Base-by-base conservation (phyloP, 2,113 vertebrate species). In the Centropristis striata region DNA sequence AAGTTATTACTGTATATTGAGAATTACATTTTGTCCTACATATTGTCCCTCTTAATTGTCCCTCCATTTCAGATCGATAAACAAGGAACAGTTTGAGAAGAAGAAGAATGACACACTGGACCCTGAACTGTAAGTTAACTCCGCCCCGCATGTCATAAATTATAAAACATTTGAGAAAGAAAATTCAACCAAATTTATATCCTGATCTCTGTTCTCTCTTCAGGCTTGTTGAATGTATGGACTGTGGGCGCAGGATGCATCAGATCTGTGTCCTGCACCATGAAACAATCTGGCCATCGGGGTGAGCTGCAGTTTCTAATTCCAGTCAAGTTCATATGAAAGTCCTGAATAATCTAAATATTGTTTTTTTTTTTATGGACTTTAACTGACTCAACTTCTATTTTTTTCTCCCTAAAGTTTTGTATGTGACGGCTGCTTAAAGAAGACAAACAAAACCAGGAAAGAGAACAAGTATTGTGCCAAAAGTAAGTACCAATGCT, bases 61-160 rank as follows among this genome's bases (percentile, higher is more conserved):
- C n/a, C n/a, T n/a, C n/a, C 2, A 36, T 92, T 93, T 73, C 93
- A 99, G 98, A 85, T 98, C 98, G 0, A 99, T 99, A 91, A 98
- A 96, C 93, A 99, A 99, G 96, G 98, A 98, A 44, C 98, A 99
- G 72, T 99, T 99, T 96, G 98, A 98, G 81, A 99, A 97, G 93
- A 97, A 98, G 90, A 99, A 99, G 92, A 99, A 99, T 47, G 98
- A 99, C 94, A 98, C 96, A 89, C 96, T 99, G 95, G 98, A 99
- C 88, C 97, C 98, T 80, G 98, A 99, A 92, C 90, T 98, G 98
- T 99, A 95, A 96, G 97, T 97, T 81, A 36, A 14, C 15, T 1
- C 2, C 27, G 73, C 6, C 0, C 5, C 8, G 1, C 15, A 51
- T 8, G 6, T 47, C n/a, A 60, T 10, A 23, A 25, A 5, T 16